Evolutionary conservation across 2,797 vertebrate genomes (phyloP).

Genomic region (Schizothorax lantsangensis): DNA sequence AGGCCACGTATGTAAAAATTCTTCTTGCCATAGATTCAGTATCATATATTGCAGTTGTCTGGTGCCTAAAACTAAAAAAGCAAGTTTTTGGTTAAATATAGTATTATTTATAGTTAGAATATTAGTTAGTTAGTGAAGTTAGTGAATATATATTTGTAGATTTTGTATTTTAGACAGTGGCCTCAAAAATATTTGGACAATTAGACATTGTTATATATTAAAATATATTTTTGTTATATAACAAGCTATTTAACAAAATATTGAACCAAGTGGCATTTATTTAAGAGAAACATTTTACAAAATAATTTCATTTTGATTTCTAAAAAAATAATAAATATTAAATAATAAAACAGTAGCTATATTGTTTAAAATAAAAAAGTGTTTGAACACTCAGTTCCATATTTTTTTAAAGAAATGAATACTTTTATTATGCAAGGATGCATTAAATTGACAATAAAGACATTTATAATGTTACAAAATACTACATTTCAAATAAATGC

Average conservation of each 20-base stretch:
- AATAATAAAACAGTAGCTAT: neutral
- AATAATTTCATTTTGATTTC: neutral
- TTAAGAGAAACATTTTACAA: neutral
- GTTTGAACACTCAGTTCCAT: neutral
- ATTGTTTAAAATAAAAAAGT: neutral
- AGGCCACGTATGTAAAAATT: constrained; percentile 82
- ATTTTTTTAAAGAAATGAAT: neutral
- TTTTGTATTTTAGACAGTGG: neutral
- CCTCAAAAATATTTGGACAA: neutral
- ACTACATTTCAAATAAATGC: neutral
- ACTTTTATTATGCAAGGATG: neutral
- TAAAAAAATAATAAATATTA: neutral
- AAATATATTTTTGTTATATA: neutral
- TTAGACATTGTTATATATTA: neutral
- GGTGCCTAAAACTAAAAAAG: neutral
- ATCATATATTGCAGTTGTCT: neutral
- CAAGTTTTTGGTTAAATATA: neutral
- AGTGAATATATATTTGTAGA: neutral
- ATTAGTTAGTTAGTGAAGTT: neutral
- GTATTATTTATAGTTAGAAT: neutral
- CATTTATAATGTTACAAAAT: neutral
- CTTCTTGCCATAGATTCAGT: neutral
- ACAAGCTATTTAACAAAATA: neutral
- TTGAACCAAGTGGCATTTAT: neutral
- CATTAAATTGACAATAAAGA: neutral